Conservation (phyloP, 2,797 vertebrate species). For the Pogonophryne albipinna region DNA sequence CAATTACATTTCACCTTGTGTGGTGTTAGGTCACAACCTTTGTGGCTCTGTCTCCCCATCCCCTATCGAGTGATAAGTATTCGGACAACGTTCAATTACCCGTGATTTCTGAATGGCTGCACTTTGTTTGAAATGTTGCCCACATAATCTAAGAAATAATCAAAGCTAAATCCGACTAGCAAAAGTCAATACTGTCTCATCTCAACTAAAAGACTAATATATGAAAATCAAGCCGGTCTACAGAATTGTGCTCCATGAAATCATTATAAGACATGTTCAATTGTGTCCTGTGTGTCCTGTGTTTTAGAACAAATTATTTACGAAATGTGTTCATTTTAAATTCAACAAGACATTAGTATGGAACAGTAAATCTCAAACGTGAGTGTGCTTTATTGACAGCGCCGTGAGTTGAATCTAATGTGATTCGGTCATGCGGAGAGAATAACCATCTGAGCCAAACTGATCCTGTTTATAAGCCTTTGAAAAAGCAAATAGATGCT, state of each 20-base stretch:
- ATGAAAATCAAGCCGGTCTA: neutral
- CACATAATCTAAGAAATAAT: neutral
- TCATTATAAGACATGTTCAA: neutral
- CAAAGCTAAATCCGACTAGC: neutral
- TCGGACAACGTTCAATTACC: neutral
- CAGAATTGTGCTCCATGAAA: neutral
- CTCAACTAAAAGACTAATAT: neutral
- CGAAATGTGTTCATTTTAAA: neutral
- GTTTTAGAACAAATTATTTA: neutral
- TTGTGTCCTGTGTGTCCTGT: neutral
- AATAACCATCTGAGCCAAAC: slow-evolving; percentile 2
- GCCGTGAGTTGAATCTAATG: neutral
- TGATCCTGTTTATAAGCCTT: slow-evolving; percentile 38
- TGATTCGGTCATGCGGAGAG: neutral
- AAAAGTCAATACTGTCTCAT: neutral
- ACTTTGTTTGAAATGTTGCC: neutral
- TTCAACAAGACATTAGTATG: neutral
- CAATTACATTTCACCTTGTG: slow-evolving; percentile 16
- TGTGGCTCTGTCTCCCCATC: neutral
- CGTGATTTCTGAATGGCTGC: slow-evolving; percentile 3
- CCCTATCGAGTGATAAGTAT: neutral
- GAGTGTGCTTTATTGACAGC: neutral
- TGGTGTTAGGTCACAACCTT: neutral
- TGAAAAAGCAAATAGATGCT: slow-evolving; percentile 9
- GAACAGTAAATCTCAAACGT: neutral